A percentile compares a stretch with the other conserved stretches of the same genome.
These are phyloP conservation scores for Melanostoma scalare DNA, from an alignment of 2,888 invertebrate genomes.

Conservation along the genomic window DNA sequence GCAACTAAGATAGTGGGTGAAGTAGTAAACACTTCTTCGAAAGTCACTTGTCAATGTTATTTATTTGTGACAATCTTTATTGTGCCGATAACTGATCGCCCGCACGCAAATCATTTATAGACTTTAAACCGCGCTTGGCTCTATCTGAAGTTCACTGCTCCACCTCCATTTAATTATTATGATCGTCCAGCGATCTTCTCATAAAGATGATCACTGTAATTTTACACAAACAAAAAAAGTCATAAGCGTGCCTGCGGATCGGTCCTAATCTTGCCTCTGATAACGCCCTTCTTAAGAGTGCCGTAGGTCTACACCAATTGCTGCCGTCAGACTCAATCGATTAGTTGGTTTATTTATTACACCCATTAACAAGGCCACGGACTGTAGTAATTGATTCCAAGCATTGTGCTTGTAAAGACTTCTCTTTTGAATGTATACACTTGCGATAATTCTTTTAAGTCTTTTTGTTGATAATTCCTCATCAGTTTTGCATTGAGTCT, in stretches of 20 bases:
- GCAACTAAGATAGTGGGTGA: no score
- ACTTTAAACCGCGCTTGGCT: background rate
- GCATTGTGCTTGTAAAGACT: conserved; percentile 14
- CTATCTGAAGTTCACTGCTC: conserved; percentile 37
- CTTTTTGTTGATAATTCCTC: background rate
- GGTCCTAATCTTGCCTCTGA: conserved; percentile 16
- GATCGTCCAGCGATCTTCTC: background rate
- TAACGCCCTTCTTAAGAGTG: background rate
- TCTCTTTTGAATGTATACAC: conserved; percentile 26
- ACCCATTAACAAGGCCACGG: conserved; percentile 41
- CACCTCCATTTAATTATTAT: background rate
- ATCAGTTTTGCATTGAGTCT: background rate
- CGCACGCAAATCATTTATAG: no score
- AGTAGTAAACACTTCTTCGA: no score
- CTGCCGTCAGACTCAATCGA: conserved; percentile 33
- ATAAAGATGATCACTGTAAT: background rate
- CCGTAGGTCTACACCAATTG: background rate
- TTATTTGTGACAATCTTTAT: no score
- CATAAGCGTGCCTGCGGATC: conserved; percentile 47
- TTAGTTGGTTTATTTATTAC: conserved; percentile 41
- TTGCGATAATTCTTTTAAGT: no score
- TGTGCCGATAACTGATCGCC: no score
- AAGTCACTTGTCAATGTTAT: no score
- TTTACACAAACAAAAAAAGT: conserved; percentile 7
- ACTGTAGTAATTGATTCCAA: conserved; percentile 2